phyloP scores from a whole-genome alignment of 2,888 invertebrate genomes.

The Spicauda simplicius region DNA sequence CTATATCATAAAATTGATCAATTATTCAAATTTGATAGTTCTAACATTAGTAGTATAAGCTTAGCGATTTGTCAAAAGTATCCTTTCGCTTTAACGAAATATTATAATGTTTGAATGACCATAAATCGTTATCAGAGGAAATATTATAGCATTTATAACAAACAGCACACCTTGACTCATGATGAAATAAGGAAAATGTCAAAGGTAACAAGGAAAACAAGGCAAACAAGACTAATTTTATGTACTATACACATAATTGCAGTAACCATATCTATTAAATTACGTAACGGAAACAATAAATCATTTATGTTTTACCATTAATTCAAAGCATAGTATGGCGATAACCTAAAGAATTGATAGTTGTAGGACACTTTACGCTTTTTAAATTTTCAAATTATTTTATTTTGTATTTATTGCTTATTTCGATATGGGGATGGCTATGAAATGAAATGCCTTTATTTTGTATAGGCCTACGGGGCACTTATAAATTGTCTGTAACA shows the following conservation, averaged over 20 bases:
- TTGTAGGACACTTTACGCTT: too few species aligned
- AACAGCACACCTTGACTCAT: slow-evolving; percentile 18
- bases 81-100: not conserved
- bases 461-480: too few species aligned
- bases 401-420: too few species aligned
- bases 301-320: slow-evolving; percentile 4
- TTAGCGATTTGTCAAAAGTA: too few species aligned
- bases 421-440: too few species aligned
- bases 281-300: slow-evolving; percentile 30
- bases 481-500: too few species aligned
- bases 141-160: not conserved
- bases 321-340: not conserved
- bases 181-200: slow-evolving; percentile 33
- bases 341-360: not conserved
- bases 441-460: too few species aligned
- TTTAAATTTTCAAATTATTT: too few species aligned
- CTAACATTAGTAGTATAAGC: too few species aligned
- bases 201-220: slow-evolving; percentile 29
- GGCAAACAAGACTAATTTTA: slow-evolving; percentile 31
- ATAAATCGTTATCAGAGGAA: not conserved
- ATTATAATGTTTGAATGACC: not conserved
- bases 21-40: too few species aligned
- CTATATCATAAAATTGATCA: too few species aligned
- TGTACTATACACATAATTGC: slow-evolving; percentile 22
- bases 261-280: slow-evolving; percentile 9